These are phyloP conservation scores for Busseola fusca DNA, from an alignment of 2,888 invertebrate species.

Conservation along the genomic window DNA sequence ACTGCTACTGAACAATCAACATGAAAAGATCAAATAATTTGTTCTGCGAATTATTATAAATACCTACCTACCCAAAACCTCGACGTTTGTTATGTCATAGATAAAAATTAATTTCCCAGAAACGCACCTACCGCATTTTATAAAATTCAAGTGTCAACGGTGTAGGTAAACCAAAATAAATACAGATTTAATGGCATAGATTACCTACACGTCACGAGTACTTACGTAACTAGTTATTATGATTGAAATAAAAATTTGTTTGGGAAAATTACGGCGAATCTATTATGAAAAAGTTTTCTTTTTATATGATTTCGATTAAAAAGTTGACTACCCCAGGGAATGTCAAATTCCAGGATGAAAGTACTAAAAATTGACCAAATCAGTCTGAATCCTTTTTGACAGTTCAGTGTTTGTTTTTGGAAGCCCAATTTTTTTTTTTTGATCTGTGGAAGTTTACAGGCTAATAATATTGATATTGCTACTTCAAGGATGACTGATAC, in stretches of 20 bases:
- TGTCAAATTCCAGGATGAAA: neutral
- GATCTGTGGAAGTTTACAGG: conserved; percentile 17
- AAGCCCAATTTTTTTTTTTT: neutral
- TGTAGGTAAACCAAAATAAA: conserved; percentile 32
- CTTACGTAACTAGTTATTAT: conserved; percentile 17
- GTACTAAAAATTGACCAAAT: neutral
- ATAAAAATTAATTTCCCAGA: conserved; percentile 41
- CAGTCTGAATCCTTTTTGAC: neutral
- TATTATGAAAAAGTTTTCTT: too few species aligned
- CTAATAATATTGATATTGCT: conserved; percentile 27
- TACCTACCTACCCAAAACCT: conserved; percentile 26
- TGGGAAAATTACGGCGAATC: neutral
- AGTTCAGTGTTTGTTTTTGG: conserved; percentile 1
- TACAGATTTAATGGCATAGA: conserved; percentile 33
- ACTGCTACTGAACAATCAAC: neutral
- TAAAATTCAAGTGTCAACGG: conserved; percentile 24
- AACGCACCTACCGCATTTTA: conserved; percentile 21
- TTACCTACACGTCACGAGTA: conserved; percentile 21
- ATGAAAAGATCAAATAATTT: neutral
- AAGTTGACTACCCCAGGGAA: neutral
- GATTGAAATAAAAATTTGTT: neutral
- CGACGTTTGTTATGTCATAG: conserved; percentile 32
- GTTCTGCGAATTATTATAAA: conserved; percentile 5
- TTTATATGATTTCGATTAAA: neutral
- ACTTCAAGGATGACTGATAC: conserved; percentile 22